These are phyloP conservation scores for Machimus atricapillus DNA, from an alignment of 2,888 invertebrate species.

Conservation along the genomic window DNA sequence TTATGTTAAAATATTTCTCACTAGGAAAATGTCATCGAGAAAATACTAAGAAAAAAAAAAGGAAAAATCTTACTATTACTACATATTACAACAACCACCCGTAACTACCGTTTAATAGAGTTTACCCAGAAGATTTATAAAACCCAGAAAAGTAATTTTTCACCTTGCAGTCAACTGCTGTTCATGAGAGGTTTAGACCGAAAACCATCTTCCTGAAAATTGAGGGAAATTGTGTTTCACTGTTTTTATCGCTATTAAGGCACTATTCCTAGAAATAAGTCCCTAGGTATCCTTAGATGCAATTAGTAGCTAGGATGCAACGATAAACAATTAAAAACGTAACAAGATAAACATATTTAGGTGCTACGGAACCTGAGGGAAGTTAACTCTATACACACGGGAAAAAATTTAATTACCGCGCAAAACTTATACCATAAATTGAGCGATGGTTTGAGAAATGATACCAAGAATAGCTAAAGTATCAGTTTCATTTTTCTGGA, in stretches of 20 bases:
- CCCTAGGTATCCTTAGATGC: background rate
- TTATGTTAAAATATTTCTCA: background rate
- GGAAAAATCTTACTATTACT: background rate
- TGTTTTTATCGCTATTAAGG: background rate
- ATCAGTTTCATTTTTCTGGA: background rate
- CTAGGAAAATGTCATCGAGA: background rate
- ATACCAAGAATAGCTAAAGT: background rate
- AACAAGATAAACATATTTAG: background rate
- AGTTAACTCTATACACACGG: background rate
- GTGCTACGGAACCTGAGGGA: background rate
- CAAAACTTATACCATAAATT: background rate
- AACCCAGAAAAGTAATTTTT: background rate
- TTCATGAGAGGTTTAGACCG: background rate
- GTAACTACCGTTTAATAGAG: background rate
- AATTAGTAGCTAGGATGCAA: background rate
- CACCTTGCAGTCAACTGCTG: background rate
- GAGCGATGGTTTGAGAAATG: background rate
- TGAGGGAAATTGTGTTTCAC: background rate
- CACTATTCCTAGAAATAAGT: background rate
- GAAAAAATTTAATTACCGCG: background rate
- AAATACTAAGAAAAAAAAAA: background rate
- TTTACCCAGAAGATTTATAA: constrained; percentile 1
- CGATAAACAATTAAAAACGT: background rate
- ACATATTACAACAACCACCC: background rate
- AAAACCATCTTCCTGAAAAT: background rate